Percentiles rank a stretch among this genome's conserved stretches.
These are phyloP conservation scores for Asobara japonica DNA, from an alignment of 1,140 invertebrate genomes.

Conservation along the genomic window DNA sequence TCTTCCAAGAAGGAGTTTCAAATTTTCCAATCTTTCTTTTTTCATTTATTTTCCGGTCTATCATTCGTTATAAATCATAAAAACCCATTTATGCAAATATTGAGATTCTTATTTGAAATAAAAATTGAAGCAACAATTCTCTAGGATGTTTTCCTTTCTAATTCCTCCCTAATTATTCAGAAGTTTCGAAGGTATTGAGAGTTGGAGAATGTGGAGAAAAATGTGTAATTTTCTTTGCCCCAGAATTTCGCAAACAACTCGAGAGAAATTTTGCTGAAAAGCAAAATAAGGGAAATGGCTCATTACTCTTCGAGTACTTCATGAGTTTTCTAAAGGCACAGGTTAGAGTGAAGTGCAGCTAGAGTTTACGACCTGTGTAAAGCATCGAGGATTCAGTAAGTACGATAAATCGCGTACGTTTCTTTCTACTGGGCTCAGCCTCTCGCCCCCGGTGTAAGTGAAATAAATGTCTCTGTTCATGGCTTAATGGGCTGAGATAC, in stretches of 20 bases:
- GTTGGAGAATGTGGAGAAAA: too few species aligned
- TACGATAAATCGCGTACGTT: slow-evolving; percentile 53
- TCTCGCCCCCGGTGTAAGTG: slow-evolving; percentile 47
- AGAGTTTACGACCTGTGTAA: slow-evolving; percentile 50
- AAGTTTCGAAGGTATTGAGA: too few species aligned
- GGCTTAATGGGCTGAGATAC: slow-evolving; percentile 46
- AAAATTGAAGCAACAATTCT: too few species aligned
- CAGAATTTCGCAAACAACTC: neutral
- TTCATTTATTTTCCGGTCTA: too few species aligned
- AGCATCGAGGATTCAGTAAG: slow-evolving; percentile 54
- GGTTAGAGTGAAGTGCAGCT: neutral
- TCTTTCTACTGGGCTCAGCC: slow-evolving; percentile 44
- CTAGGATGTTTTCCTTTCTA: too few species aligned
- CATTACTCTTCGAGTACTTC: neutral
- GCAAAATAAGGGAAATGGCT: neutral
- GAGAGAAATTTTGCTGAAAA: neutral
- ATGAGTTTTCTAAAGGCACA: neutral
- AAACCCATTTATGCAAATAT: too few species aligned
- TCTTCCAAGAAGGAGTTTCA: too few species aligned
- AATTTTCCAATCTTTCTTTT: too few species aligned
- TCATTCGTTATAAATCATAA: too few species aligned
- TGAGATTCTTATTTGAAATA: too few species aligned
- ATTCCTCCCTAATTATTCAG: too few species aligned
- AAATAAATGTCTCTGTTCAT: slow-evolving; percentile 55
- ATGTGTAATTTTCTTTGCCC: too few species aligned